A percentile compares a stretch with the other conserved stretches of the same genome.
phyloP scores from a whole-genome alignment of 2,113 vertebrate genomes.

The Nesoenas mayeri region DNA sequence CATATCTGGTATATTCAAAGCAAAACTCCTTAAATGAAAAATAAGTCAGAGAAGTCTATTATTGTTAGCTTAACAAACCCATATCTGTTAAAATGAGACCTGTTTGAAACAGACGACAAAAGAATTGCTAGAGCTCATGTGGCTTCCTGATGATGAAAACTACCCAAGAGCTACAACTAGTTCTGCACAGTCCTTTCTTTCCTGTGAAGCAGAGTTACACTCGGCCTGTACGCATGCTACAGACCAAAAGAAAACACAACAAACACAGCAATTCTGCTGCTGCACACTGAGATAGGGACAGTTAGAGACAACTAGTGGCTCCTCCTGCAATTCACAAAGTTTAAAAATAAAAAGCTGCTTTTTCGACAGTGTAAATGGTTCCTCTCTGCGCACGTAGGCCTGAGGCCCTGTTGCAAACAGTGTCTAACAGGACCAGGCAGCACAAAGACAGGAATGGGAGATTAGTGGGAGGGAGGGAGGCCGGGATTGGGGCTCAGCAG shows the following conservation, averaged over 20 bases:
- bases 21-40: background rate
- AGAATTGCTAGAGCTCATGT: background rate
- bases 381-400: slow-evolving; percentile 58
- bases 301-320: slow-evolving; percentile 13
- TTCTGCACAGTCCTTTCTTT: slow-evolving; percentile 58
- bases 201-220: background rate
- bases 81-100: background rate
- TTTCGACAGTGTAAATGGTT: slow-evolving; percentile 53
- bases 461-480: slow-evolving; percentile 82
- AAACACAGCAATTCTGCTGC: background rate
- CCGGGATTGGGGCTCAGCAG: slow-evolving; percentile 80
- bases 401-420: slow-evolving; percentile 76
- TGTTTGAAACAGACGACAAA: background rate
- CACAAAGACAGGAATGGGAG: slow-evolving; percentile 85
- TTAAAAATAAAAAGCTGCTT: slow-evolving; percentile 54
- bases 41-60: background rate
- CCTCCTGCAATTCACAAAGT: slow-evolving; percentile 40
- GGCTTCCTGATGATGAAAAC: slow-evolving; percentile 72
- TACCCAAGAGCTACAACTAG: slow-evolving; percentile 58
- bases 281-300: slow-evolving; percentile 14
- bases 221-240: background rate
- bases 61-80: background rate
- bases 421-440: slow-evolving; percentile 81
- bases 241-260: background rate
- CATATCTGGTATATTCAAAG: slow-evolving; percentile 14